Evolutionary conservation across 2,113 vertebrate genomes (phyloP), one percentile per base, ranked within the genome.

Genomic region (Centropristis striata): DNA sequence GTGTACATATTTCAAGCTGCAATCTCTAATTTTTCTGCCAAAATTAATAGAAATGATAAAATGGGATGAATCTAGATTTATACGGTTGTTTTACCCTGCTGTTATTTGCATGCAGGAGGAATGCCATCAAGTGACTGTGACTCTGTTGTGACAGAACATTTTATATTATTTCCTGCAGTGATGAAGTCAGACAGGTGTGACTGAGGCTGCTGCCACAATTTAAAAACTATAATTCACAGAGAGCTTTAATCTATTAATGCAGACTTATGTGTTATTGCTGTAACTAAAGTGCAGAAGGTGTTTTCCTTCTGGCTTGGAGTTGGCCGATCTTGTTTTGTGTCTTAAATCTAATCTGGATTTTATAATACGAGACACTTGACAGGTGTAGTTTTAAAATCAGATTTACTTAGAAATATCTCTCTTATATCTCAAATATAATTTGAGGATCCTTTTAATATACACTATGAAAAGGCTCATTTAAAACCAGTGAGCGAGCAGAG

Each of bases 111-210:
- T 27, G 16, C 11, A 42, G 6, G 20, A 11, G 4, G 28, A 55
- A 70, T n/a, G 16, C 39, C 64, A 67, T 8, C 28, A 18, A 20
- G 9, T 21, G 16, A 36, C 41, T 8, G 11, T 59, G 15, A 32
- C 25, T 20, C 7, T 64, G 28, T 20, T 20, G 16, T 64, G 27
- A 44, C 18, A 25, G 39, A 44, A 25, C 1, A 3, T 41, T 8
- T 57, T 32, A 5, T 57, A 23, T 25, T 46, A 64, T 20, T 46
- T 64, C 23, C 10, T 46, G 15, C 15, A 12, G 41, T 46, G 15
- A 47, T 28, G 61, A 64, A 28, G 61, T 32, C 47, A 61, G 39
- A 60, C 46, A 36, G 44, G 6, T 77, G 54, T 8, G 4, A 51
- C 64, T 77, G 20, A 51, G 8, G 36, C 13, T 60, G 37, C 3